Conservation (phyloP, 2,888 invertebrate species). For the Sminthurinus aureus region DNA sequence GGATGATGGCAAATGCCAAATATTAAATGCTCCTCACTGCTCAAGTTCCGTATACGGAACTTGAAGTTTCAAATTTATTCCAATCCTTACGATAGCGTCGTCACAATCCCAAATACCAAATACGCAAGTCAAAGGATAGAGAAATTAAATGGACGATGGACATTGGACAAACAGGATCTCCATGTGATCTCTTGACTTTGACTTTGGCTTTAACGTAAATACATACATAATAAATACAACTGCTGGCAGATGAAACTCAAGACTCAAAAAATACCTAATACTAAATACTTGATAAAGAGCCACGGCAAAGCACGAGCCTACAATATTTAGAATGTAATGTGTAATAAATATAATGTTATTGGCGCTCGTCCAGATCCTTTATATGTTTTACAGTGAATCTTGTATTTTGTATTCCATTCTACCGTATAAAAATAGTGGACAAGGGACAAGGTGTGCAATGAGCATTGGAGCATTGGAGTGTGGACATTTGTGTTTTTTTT, state of each 20-base stretch:
- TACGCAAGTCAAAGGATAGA: slow-evolving; percentile 40
- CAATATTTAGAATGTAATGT: neutral
- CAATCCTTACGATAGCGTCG: too few species aligned
- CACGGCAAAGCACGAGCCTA: slow-evolving; percentile 19
- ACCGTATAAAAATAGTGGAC: too few species aligned
- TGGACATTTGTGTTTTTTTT: slow-evolving; percentile 5
- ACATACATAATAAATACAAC: neutral
- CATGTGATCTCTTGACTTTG: neutral
- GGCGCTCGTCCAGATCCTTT: neutral
- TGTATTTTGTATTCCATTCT: neutral
- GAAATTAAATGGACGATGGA: slow-evolving; percentile 21
- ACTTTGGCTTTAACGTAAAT: neutral
- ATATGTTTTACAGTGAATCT: neutral
- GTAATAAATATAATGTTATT: neutral
- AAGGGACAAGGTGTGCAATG: neutral
- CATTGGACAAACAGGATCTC: slow-evolving; percentile 22
- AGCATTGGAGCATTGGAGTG: neutral
- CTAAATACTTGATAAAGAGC: too few species aligned
- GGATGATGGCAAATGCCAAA: too few species aligned
- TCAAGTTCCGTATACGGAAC: neutral
- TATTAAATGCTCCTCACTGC: neutral
- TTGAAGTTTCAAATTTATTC: neutral
- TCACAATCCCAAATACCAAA: too few species aligned
- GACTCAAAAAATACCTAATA: too few species aligned
- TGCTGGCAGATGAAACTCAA: too few species aligned